These are phyloP conservation scores for Drosophila setifemur DNA, from an alignment of 1,140 invertebrate species.

Conservation along the genomic window DNA sequence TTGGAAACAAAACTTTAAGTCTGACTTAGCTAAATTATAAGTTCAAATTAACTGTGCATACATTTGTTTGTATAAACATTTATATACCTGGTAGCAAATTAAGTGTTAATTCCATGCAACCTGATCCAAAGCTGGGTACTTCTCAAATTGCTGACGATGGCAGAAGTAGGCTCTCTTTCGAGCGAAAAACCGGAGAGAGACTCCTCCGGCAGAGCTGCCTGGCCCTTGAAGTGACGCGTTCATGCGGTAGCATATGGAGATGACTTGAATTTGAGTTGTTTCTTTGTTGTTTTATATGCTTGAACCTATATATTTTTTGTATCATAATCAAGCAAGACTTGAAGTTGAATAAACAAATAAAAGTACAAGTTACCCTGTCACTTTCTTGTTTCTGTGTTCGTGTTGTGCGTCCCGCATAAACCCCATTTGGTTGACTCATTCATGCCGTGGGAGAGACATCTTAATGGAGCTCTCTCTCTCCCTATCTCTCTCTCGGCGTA, in stretches of 20 bases:
- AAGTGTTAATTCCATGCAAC: not conserved
- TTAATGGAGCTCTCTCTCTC: not conserved
- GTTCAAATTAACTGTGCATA: too few relatives aligned
- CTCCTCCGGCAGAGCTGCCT: not conserved
- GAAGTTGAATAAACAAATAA: too few relatives aligned
- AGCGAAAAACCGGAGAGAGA: slow-evolving; percentile 3
- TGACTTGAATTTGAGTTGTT: too few relatives aligned
- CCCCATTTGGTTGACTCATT: slow-evolving; percentile 21
- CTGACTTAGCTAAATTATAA: too few relatives aligned
- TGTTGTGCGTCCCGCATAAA: slow-evolving; percentile 11
- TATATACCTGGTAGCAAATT: not conserved
- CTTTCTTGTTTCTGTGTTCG: too few relatives aligned
- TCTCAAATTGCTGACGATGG: slow-evolving; percentile 34
- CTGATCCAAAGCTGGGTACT: too few relatives aligned
- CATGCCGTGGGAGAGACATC: not conserved
- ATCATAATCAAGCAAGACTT: too few relatives aligned
- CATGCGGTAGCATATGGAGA: not conserved
- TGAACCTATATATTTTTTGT: too few relatives aligned
- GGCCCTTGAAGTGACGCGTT: slow-evolving; percentile 9
- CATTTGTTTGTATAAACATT: too few relatives aligned
- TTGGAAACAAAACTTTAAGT: too few relatives aligned
- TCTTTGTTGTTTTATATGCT: too few relatives aligned
- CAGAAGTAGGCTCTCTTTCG: slow-evolving; percentile 23
- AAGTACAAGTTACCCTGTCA: too few relatives aligned
- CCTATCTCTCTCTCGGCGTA: not conserved